Evolutionary conservation across 2,113 vertebrate species (phyloP).

Genomic region (Toxotes chatareus): DNA sequence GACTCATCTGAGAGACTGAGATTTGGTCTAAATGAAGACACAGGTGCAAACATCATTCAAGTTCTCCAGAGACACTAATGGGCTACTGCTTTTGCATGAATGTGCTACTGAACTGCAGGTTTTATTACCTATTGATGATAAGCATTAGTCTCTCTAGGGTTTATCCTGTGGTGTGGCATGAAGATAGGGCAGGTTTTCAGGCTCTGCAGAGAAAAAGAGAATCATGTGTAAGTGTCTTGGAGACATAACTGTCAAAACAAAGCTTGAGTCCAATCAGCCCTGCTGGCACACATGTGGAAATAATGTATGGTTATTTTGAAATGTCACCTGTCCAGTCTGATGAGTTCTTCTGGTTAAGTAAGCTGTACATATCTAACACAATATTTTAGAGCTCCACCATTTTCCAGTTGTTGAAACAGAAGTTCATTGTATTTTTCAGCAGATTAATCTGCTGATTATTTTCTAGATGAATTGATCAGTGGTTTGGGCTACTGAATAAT

Average conservation of each 20-base stretch:
- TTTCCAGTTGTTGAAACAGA: neutral
- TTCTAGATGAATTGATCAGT: neutral
- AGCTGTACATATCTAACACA: neutral
- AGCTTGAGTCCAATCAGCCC: neutral
- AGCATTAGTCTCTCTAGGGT: neutral
- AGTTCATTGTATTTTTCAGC: too few species aligned
- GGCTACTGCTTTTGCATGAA: neutral
- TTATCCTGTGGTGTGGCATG: neutral
- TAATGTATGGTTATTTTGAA: slow-evolving; percentile 4
- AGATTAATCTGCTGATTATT: neutral
- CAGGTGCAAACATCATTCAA: slow-evolving; percentile 42
- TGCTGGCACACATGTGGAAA: neutral
- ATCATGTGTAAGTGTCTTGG: neutral
- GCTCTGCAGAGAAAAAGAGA: neutral
- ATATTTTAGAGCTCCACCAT: neutral
- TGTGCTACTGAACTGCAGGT: neutral
- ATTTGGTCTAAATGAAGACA: neutral
- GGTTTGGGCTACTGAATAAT: neutral
- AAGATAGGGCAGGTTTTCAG: neutral
- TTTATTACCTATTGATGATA: neutral
- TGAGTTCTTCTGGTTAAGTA: neutral
- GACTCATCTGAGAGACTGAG: slow-evolving; percentile 10
- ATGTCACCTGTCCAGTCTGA: neutral
- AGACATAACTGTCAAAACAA: neutral
- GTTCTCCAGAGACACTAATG: neutral